Base-by-base conservation (phyloP, 2,797 vertebrate species). In the Odontamblyopus rebecca region DNA sequence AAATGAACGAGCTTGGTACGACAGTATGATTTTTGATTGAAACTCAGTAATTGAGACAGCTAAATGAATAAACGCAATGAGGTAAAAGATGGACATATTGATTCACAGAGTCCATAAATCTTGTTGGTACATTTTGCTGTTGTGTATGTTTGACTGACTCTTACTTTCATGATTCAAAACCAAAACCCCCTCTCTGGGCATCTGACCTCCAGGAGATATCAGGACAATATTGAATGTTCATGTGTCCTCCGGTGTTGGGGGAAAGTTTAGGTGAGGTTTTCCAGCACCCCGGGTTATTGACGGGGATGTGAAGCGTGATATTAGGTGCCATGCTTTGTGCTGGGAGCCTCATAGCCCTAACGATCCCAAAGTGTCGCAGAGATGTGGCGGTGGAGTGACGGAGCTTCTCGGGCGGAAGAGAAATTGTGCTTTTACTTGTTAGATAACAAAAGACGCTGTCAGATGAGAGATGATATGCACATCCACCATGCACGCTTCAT, bases 271-370 rank as follows among this genome's bases (percentile, higher is more conserved):
- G 65, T 61, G 70, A 68, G 61, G 70, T 69, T 69, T 4, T 54
- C 2, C 9, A 0, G 16, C 18, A 63, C 68, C 74, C 80, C 35
- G 0, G 75, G 72, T 61, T 86, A 80, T 82, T 62, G 84, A 80
- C 48, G 16, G 61, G 50, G 75, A 70, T 35, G 75, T 82, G 82
- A 76, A 89, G 86, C 83, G 68, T 88, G 88, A 88, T 85, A 90
- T 91, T 88, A 78, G 78, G 72, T 82, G 65, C 70, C 74, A 74
- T 78, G 73, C 70, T 82, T 74, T 11, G 23, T 68, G 63, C 65
- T 63, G 12, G 63, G 76, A 76, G 74, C 76, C 77, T 79, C 82
- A 70, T 68, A 68, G 73, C 69, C 61, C 41, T 80, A 87, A 90
- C 5, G 73, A 88, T 87, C 81, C 54, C n/a, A 0, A 65, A 70